Conservation (phyloP, 1,140 invertebrate genomes). For the Samia ricini region DNA sequence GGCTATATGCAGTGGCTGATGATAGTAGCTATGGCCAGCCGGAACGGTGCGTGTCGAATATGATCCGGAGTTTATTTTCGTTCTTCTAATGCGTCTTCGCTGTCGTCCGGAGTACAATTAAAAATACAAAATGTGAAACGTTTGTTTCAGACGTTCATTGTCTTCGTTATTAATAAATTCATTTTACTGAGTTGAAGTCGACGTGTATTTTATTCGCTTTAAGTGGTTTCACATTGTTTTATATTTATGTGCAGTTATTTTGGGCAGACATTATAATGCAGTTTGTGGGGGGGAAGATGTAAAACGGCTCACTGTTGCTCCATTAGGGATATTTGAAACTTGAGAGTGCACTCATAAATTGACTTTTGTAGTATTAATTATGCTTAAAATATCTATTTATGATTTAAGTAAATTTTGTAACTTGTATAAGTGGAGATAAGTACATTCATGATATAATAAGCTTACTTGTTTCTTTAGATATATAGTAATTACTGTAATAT, state of each 20-base stretch:
- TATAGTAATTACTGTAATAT: too few species aligned
- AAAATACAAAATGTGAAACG: slow-evolving; percentile 75
- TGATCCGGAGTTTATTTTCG: slow-evolving; percentile 73
- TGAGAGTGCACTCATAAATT: slow-evolving; percentile 75
- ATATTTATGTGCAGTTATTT: slow-evolving; percentile 77
- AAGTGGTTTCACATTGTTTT: slow-evolving; percentile 78
- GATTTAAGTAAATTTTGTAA: slow-evolving; percentile 21
- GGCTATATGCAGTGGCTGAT: not conserved
- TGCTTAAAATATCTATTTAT: slow-evolving; percentile 49
- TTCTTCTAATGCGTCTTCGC: slow-evolving; percentile 71
- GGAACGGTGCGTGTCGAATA: slow-evolving; percentile 57
- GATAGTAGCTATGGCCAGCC: not conserved
- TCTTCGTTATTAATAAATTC: slow-evolving; percentile 78
- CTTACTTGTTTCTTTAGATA: too few species aligned
- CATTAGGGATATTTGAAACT: slow-evolving; percentile 77
- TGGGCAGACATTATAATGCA: slow-evolving; percentile 74
- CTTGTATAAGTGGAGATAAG: too few species aligned
- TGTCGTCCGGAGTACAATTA: slow-evolving; percentile 72
- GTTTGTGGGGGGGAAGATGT: slow-evolving; percentile 74
- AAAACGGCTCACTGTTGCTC: slow-evolving; percentile 68
- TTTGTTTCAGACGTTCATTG: slow-evolving; percentile 77
- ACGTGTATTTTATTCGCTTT: slow-evolving; percentile 78
- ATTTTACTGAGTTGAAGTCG: slow-evolving; percentile 75
- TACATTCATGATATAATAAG: too few species aligned
- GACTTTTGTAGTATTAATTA: slow-evolving; percentile 65